phyloP scores from a whole-genome alignment of 2,797 vertebrate species.

The Tenualosa thibaudeaui region DNA sequence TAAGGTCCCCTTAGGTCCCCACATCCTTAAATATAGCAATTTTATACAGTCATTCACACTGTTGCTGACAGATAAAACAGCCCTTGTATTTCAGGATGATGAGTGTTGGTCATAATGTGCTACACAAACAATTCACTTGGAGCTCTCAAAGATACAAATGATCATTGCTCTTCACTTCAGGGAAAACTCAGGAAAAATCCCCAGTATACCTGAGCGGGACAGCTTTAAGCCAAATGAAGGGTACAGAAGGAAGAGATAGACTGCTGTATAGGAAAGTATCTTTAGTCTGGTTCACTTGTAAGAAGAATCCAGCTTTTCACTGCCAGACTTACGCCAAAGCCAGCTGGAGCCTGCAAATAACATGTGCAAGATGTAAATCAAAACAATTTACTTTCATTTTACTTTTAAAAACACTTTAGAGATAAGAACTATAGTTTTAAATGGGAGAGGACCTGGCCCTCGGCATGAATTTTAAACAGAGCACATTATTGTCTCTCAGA shows the following conservation, averaged over 20 bases:
- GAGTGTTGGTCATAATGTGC: slow-evolving; percentile 57
- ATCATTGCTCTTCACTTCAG: slow-evolving; percentile 52
- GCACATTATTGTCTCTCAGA: slow-evolving; percentile 4
- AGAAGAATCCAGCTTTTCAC: not conserved
- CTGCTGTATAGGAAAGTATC: not conserved
- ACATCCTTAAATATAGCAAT: not conserved
- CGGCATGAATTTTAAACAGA: slow-evolving; percentile 1
- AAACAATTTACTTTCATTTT: slow-evolving; percentile 18
- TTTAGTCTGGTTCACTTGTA: not conserved
- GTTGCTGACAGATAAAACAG: slow-evolving; percentile 49
- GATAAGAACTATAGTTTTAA: not conserved
- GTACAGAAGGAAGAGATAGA: slow-evolving; percentile 24
- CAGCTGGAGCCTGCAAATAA: not conserved
- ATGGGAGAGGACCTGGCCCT: not conserved
- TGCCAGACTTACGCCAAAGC: not conserved
- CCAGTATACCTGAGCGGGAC: slow-evolving; percentile 40
- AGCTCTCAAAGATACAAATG: slow-evolving; percentile 62
- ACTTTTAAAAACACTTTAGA: slow-evolving; percentile 22
- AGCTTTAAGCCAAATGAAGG: slow-evolving; percentile 37
- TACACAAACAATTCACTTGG: slow-evolving; percentile 65
- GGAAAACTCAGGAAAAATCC: slow-evolving; percentile 50
- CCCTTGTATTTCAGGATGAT: slow-evolving; percentile 65
- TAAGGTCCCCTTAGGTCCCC: not conserved
- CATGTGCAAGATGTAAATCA: not conserved
- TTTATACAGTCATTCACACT: not conserved